phyloP scores from a whole-genome alignment of 2,888 invertebrate genomes.

The Tuta absoluta region DNA sequence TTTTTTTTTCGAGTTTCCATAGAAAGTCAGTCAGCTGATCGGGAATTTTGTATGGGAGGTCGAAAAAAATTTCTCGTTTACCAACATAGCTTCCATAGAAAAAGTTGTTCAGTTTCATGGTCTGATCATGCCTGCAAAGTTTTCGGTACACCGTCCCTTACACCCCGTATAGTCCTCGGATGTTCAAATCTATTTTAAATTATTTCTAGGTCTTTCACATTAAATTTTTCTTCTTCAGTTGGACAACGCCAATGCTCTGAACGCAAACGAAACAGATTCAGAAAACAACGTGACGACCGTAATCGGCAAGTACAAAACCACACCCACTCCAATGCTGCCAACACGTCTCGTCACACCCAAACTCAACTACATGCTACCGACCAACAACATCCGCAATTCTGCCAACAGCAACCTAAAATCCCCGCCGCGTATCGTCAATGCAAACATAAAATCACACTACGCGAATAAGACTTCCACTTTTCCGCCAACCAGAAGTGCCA shows the following conservation, averaged over 20 bases:
- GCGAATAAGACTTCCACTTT: conserved; percentile 73
- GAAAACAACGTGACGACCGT: conserved; percentile 74
- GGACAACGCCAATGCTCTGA: conserved; percentile 67
- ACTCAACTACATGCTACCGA: conserved; percentile 74
- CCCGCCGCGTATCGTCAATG: conserved; percentile 58
- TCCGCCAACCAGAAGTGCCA: conserved; percentile 74
- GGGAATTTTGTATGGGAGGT: too few relatives aligned
- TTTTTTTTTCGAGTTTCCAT: too few relatives aligned
- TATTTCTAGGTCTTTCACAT: background rate
- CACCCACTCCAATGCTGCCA: conserved; percentile 70
- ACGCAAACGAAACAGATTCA: conserved; percentile 68
- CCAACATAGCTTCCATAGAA: too few relatives aligned
- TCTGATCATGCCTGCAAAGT: too few relatives aligned
- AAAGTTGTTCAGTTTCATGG: too few relatives aligned
- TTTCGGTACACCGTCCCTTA: too few relatives aligned
- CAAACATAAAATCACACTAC: conserved; percentile 63
- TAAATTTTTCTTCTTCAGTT: conserved; percentile 48
- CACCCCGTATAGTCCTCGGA: too few relatives aligned
- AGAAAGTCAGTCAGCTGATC: too few relatives aligned
- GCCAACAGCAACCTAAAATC: conserved; percentile 70
- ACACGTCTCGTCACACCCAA: conserved; percentile 68
- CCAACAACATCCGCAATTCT: conserved; percentile 70
- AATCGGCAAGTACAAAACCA: conserved; percentile 74
- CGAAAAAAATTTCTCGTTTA: too few relatives aligned
- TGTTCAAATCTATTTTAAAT: too few relatives aligned